Evolutionary conservation across 2,113 vertebrate genomes (phyloP), one percentile per base, ranked within the genome.

Genomic region (Columba livia): DNA sequence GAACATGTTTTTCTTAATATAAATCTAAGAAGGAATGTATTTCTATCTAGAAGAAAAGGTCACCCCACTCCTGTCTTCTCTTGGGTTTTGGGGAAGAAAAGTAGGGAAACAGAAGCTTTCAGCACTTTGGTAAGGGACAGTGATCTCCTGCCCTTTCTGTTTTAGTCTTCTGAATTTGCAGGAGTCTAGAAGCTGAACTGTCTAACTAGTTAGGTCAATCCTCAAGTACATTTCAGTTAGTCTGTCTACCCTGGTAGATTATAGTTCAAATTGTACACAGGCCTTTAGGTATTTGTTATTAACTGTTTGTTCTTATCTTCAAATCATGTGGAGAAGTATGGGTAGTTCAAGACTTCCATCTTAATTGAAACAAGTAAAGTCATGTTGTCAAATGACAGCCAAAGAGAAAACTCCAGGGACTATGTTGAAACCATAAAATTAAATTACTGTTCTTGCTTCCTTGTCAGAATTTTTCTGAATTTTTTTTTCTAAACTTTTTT

Each of bases 21-120:
- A 40, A 79, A 40, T 40, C 3, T 3, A 50, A 60, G 31, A 11
- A 53, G 57, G 61, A 44, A 1, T 0, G 0, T 31, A 10, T 3
- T 18, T 40, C 7, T 72, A 17, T 73, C 5, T 2, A 48, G 17
- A 69, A 38, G 38, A 50, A 79, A 79, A 67, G 25, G 10, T 32
- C 70, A 25, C 28, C 6, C 32, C 70, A 9, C 7, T 75, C 15
- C 34, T 85, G 9, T 73, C 3, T 79, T 79, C 57, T 53, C 2
- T 15, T 71, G 18, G 11, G 11, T 73, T 47, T 51, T 9, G 14
- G 31, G 51, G 6, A n/a, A 2, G 0, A 42, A 42, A 70, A 50
- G 7, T n/a, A 44, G 23, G 23, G 24, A 66, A 88, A 61, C 2
- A 3, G 53, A 23, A 34, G 9, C 31, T 66, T 78, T 57, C 40